Percentiles rank a stretch among this genome's conserved stretches.
Evolutionary conservation across 2,113 vertebrate genomes (phyloP).

Genomic region (Chionomys nivalis): DNA sequence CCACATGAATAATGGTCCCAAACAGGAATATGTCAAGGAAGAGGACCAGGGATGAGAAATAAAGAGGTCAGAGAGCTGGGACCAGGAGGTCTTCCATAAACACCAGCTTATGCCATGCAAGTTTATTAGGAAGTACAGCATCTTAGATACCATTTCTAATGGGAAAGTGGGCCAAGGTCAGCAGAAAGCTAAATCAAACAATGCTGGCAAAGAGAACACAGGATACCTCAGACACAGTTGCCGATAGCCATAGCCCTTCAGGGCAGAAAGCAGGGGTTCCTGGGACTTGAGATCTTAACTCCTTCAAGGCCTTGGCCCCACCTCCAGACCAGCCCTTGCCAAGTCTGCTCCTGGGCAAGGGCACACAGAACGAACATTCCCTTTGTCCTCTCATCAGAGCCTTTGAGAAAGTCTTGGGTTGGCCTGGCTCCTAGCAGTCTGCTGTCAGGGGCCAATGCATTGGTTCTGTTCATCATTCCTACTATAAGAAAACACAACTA

Average conservation of each 20-base stretch:
- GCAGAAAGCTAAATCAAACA: background rate
- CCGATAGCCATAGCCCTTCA: background rate
- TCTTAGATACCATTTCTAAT: background rate
- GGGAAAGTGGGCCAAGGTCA: background rate
- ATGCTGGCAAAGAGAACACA: background rate
- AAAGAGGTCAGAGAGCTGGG: background rate
- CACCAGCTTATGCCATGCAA: background rate
- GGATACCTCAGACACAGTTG: background rate
- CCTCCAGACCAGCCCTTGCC: background rate
- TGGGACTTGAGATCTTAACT: background rate
- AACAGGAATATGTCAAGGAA: background rate
- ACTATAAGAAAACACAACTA: background rate
- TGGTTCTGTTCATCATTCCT: background rate
- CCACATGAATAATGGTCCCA: background rate
- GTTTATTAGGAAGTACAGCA: background rate
- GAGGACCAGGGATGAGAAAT: background rate
- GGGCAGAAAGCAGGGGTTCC: background rate
- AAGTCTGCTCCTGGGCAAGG: background rate
- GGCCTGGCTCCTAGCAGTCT: background rate
- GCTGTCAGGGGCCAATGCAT: background rate
- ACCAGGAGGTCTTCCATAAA: background rate
- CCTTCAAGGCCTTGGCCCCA: background rate
- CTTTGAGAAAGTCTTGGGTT: background rate
- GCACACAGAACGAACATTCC: background rate
- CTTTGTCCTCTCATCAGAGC: background rate